Evolutionary conservation across 1,140 invertebrate species (phyloP).

Genomic region (Drosophila serrata): DNA sequence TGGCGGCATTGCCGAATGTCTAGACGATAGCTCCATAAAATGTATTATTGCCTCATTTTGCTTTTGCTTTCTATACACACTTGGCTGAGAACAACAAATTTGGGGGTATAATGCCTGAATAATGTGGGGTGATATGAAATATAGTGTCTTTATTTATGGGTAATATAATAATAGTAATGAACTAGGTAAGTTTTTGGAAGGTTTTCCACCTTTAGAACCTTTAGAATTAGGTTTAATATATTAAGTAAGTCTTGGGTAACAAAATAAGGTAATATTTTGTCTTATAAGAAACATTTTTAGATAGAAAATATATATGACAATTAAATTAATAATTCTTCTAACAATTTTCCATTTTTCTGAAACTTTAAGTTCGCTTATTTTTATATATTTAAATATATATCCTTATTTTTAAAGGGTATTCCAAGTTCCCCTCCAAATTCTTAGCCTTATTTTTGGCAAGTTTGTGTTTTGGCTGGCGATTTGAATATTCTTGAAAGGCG

Average conservation of each 20-base stretch:
- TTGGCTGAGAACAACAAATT: conserved; percentile 7
- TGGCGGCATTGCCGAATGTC: conserved; percentile 51
- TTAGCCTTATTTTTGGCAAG: conserved; percentile 14
- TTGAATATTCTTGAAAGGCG: conserved; percentile 48
- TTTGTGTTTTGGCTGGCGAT: conserved; percentile 33
- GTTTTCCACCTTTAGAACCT: neutral
- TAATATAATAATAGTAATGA: neutral
- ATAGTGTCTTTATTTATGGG: neutral
- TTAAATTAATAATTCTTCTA: no score
- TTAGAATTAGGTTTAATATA: neutral
- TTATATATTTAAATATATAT: neutral
- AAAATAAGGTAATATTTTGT: no score
- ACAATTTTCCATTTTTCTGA: no score
- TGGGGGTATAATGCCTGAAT: conserved; percentile 5
- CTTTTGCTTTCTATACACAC: conserved; percentile 36
- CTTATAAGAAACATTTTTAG: no score
- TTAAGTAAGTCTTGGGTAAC: no score
- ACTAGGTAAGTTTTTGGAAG: neutral
- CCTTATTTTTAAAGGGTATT: neutral
- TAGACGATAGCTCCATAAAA: conserved; percentile 48
- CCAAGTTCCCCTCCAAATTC: neutral
- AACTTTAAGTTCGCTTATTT: neutral
- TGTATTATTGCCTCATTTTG: conserved; percentile 53
- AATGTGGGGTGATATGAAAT: neutral
- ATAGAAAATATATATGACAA: no score